Percentiles rank a stretch among this genome's conserved stretches.
Evolutionary conservation across 2,113 vertebrate species (phyloP).

Genomic region (Hypomesus transpacificus): DNA sequence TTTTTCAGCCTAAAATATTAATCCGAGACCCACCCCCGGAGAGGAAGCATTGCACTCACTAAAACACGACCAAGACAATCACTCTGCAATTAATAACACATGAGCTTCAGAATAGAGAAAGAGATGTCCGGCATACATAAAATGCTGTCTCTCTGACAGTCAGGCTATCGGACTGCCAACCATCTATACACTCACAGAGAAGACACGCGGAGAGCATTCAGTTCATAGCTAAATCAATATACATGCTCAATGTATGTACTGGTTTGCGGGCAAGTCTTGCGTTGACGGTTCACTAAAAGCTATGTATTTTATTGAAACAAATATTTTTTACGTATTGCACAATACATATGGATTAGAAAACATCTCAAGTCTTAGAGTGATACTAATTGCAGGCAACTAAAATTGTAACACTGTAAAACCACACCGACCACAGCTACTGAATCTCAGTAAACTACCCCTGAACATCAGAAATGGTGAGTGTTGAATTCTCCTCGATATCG

Average conservation of each 20-base stretch:
- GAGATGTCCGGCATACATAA: constrained; percentile 46
- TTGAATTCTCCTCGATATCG: not conserved
- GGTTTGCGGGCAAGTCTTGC: not conserved
- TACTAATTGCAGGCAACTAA: too few relatives aligned
- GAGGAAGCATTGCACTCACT: constrained; percentile 68
- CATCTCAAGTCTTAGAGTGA: too few relatives aligned
- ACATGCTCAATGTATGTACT: not conserved
- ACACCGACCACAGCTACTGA: not conserved
- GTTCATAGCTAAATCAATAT: constrained; percentile 26
- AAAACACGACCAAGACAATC: constrained; percentile 70
- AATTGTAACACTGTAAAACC: not conserved
- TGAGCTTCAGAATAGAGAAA: constrained; percentile 58
- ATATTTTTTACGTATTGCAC: too few relatives aligned
- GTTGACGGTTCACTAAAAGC: too few relatives aligned
- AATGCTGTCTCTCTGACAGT: constrained; percentile 21
- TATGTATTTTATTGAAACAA: too few relatives aligned
- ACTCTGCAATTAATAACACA: constrained; percentile 70
- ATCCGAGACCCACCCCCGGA: constrained; percentile 63
- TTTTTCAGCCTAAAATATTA: constrained; percentile 75
- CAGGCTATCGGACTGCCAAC: constrained; percentile 22
- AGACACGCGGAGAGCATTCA: constrained; percentile 39
- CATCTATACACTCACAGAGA: constrained; percentile 36
- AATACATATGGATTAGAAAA: too few relatives aligned
- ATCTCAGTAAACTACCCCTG: not conserved
- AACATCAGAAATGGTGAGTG: not conserved